Base-by-base conservation (phyloP, 2,888 invertebrate species). In the Choreutis nemorana region DNA sequence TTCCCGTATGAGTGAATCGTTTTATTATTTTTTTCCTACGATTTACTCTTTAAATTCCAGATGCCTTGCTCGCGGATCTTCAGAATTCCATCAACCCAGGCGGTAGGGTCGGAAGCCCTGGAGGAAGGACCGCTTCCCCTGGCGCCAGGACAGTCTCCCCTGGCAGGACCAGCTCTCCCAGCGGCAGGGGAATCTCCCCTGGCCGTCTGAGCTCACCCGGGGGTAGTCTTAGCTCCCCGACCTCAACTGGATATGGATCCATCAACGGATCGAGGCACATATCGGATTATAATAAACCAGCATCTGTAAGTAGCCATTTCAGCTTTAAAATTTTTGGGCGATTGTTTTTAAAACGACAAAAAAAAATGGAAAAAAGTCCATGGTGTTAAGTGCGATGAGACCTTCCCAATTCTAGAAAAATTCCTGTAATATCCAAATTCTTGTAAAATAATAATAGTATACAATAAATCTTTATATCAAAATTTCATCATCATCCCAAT, bases 31-130 rank as follows among this genome's bases (percentile, higher is more conserved):
- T n/a, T n/a, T n/a, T n/a, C n/a, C n/a, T n/a, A n/a, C n/a, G n/a
- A n/a, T n/a, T n/a, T n/a, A n/a, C n/a, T n/a, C n/a, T n/a, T n/a
- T n/a, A n/a, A 4, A 53, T 86, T 87, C 29, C 83, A 97, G 97
- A 97, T 84, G 96, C 97, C 37, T 81, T 97, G 43, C 83, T 97
- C 55, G 96, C 96, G 34, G 97, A 97, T 64, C 84, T 97, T 34
- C 97, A 97, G 75, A 95, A 95, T 54, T 97, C 97, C 6, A 91
- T 95, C 44, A 77, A 78, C 50, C 78, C 78, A 26, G 90, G 93
- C 28, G 82, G 60, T 29, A 55, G 83, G 2, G 81, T 81, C 4
- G 66, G 68, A 39, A 70, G 70, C 37, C 71, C 75, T 10, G 61
- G 59, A 4, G 65, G 58, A 13, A 46, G 71, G 26, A 63, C 58